Conservation (phyloP, 2,113 vertebrate genomes). For the Polypterus senegalus region DNA sequence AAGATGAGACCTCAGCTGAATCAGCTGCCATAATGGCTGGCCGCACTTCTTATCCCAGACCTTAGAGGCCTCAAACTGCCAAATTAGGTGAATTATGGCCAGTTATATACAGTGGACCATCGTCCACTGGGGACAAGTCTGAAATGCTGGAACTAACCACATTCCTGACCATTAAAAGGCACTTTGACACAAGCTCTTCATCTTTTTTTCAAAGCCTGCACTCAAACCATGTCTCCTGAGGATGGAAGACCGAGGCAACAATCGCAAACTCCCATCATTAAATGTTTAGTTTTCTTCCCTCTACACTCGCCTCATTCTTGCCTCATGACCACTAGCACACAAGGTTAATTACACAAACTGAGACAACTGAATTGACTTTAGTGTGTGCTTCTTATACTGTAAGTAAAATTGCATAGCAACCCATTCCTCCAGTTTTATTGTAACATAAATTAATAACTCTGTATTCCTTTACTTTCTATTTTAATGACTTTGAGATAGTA, state of each 20-base stretch:
- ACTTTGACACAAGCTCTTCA: constrained; percentile 54
- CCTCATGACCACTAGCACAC: constrained; percentile 15
- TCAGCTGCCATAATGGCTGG: constrained; percentile 47
- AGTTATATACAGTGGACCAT: constrained; percentile 52
- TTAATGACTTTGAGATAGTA: no score
- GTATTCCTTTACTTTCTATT: no score
- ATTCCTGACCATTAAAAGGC: constrained; percentile 62
- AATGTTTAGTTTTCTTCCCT: constrained; percentile 25
- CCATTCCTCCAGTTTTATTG: no score
- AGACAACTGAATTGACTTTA: constrained; percentile 29
- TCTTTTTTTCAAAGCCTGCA: constrained; percentile 39
- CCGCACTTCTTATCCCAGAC: constrained; percentile 52
- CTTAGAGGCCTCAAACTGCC: constrained; percentile 57
- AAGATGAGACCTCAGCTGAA: constrained; percentile 44
- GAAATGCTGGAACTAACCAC: constrained; percentile 52
- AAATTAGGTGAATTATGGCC: constrained; percentile 61
- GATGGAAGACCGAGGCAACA: constrained; percentile 24
- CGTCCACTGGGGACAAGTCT: constrained; percentile 43
- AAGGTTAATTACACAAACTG: constrained; percentile 47
- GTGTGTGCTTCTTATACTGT: not conserved
- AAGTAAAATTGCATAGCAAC: no score
- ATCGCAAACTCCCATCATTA: constrained; percentile 19
- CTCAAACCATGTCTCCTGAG: constrained; percentile 33
- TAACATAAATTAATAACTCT: no score
- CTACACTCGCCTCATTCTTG: constrained; percentile 4